Percentiles rank a stretch among this genome's conserved stretches.
Evolutionary conservation across 2,113 vertebrate genomes (phyloP).

Genomic region (Glaucidium brasilianum): DNA sequence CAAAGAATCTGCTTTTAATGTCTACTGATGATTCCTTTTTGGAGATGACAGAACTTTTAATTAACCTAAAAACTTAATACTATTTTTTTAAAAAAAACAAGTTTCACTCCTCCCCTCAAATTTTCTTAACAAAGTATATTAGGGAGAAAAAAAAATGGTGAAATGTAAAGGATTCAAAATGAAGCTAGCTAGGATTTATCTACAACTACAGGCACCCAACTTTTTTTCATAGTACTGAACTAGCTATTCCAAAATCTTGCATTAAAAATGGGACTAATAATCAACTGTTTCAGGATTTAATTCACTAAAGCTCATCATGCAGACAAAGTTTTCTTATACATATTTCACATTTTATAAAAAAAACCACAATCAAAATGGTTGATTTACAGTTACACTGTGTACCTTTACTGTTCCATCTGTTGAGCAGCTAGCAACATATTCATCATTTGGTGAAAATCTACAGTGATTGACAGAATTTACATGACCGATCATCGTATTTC

Average conservation of each 20-base stretch:
- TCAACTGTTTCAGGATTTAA: background rate
- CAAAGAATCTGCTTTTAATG: background rate
- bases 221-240: background rate
- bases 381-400: background rate
- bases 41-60: background rate
- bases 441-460: constrained; percentile 91
- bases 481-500: constrained; percentile 94
- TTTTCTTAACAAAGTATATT: background rate
- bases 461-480: constrained; percentile 87
- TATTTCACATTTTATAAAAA: background rate
- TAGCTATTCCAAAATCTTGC: background rate
- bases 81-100: background rate
- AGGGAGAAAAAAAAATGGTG: background rate
- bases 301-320: background rate
- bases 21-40: background rate
- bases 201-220: background rate
- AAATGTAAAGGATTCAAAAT: background rate
- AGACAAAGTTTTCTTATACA: background rate
- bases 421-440: constrained; percentile 87
- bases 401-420: constrained; percentile 94
- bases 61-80: background rate
- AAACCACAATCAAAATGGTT: background rate
- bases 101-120: background rate
- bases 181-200: background rate
- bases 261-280: background rate